Base-by-base conservation (phyloP, 92 coral and sea anemone genomes). In the Pocillopora meandrina region DNA sequence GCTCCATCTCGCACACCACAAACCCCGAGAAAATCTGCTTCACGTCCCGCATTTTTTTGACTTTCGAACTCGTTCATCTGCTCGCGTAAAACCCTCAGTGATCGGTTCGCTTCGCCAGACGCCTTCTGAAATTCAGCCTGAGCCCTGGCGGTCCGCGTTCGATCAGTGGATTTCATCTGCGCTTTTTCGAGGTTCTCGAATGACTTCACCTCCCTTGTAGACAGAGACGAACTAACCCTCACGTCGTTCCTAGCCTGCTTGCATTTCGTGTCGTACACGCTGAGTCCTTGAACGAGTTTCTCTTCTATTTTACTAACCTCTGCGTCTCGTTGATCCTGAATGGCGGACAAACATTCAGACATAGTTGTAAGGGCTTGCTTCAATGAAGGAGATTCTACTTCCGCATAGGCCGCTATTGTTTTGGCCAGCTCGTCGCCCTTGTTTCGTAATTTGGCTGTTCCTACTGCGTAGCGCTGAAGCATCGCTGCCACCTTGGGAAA, bases 61-160 rank as follows among this genome's bases (percentile, higher is more conserved):
- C 92, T 85, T 81, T 97, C 99, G 71, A 97, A 97, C 82, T 97
- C 99, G 74, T 90, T 94, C 98, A 97, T 97, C 78, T 97, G 99
- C 83, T 97, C 98, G 21, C 94, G 96, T 13, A 97, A 89, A 81
- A 97, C 95, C 15, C 98, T 90, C 84, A 95, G 82, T 11, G 98
- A 94, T n/a, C 99, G 90, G 65, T 93, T 95, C 9, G 99, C 98
- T 73, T 97, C 99, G 77, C 98, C 99, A 26, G 99, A 97, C 3
- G 99, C 99, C 80, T 97, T 97, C 66, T 97, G 99, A 66, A 97
- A 97, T 90, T 97, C 99, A 0, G 99, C 95, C 65, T 97, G 99
- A 1, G 99, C 99, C 67, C 92, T 85, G 5, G 99, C 98, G 42
- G 94, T 83, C 19, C 98, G 92, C 34, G 94, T 89, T 21, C 98